Evolutionary conservation across 1,140 invertebrate genomes (phyloP).

Genomic region (Vanessa tameamea): DNA sequence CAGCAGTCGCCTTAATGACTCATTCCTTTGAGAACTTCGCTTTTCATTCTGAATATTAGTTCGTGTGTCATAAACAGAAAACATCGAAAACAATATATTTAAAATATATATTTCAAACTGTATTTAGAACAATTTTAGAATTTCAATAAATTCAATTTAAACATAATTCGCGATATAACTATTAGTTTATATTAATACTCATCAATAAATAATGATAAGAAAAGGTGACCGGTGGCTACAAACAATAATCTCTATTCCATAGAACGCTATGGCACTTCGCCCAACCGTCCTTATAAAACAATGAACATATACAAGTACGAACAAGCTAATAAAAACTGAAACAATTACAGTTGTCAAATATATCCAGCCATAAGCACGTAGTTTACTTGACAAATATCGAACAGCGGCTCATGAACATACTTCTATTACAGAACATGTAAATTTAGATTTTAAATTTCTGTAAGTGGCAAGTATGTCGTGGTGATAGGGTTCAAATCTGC

Average conservation of each 20-base stretch:
- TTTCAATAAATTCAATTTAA: no score
- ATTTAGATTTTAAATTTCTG: constrained; percentile 35
- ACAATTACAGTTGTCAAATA: constrained; percentile 31
- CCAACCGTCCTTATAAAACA: neutral
- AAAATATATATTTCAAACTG: no score
- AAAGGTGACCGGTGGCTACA: no score
- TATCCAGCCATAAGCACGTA: constrained; percentile 28
- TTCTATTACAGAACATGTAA: constrained; percentile 49
- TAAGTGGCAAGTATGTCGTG: constrained; percentile 33
- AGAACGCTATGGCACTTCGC: no score
- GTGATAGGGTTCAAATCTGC: constrained; percentile 41
- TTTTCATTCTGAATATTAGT: constrained; percentile 20
- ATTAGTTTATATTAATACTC: no score
- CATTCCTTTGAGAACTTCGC: constrained; percentile 38
- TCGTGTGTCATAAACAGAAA: neutral
- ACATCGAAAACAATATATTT: neutral
- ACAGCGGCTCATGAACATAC: constrained; percentile 55
- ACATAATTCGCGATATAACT: no score
- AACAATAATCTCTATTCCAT: no score
- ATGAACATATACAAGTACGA: neutral
- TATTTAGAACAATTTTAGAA: no score
- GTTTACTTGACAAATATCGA: constrained; percentile 59
- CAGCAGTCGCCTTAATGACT: constrained; percentile 50
- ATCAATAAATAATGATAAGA: no score
- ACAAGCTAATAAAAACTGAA: constrained; percentile 7